Percentiles rank a stretch among this genome's conserved stretches.
Evolutionary conservation across 2,888 invertebrate genomes (phyloP).

Genomic region (Cinara cedri): DNA sequence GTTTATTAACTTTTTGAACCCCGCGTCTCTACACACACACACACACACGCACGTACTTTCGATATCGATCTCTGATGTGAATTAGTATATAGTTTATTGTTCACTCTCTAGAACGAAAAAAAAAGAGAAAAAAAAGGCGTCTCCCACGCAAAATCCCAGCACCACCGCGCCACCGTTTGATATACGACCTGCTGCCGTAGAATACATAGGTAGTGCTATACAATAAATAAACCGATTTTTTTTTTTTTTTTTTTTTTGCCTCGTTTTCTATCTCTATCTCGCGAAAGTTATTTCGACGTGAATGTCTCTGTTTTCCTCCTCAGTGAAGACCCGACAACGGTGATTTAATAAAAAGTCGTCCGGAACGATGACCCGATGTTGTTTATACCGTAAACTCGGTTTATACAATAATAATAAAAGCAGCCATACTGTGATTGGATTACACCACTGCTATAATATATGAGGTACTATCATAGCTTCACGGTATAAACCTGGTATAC

Average conservation of each 20-base stretch:
- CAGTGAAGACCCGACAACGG: neutral
- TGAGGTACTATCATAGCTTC: too few relatives aligned
- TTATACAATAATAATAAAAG: neutral
- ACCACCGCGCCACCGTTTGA: slow-evolving; percentile 6
- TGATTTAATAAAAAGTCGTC: neutral
- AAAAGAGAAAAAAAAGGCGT: slow-evolving; percentile 21
- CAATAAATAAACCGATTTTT: slow-evolving; percentile 51
- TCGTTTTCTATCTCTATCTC: neutral
- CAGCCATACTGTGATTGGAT: too few relatives aligned
- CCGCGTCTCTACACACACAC: neutral
- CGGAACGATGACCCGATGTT: neutral
- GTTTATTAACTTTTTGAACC: slow-evolving; percentile 44
- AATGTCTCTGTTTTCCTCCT: neutral
- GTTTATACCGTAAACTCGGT: too few relatives aligned
- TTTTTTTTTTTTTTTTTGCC: neutral
- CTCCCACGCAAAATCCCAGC: slow-evolving; percentile 16
- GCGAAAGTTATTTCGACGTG: slow-evolving; percentile 25
- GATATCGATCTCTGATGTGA: slow-evolving; percentile 43
- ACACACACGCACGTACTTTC: neutral
- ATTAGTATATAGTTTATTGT: slow-evolving; percentile 43
- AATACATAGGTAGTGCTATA: neutral
- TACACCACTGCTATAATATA: too few relatives aligned
- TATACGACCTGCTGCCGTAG: slow-evolving; percentile 31
- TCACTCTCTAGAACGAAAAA: neutral
- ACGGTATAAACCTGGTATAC: too few relatives aligned